Evolutionary conservation across 2,888 invertebrate species (phyloP), one percentile per base, ranked within the genome.

Genomic region (Drosophila cognata): DNA sequence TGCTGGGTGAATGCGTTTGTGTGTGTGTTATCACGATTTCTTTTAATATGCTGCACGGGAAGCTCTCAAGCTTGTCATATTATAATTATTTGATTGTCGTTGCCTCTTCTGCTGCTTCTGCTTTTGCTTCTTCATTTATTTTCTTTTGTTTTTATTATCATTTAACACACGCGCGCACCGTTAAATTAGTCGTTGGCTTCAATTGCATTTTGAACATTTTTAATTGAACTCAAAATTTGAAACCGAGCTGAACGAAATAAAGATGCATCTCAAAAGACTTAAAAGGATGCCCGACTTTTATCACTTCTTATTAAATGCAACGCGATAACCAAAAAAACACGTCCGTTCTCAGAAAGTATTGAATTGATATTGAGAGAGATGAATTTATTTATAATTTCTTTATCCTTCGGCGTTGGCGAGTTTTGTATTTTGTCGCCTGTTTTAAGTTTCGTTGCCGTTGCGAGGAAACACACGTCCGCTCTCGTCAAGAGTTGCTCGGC

Each of bases 11-110:
- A 63, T 79, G 59, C 71, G 70, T 62, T 79, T 46, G 69, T 77
- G 38, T 74, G 67, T 79, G 65, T 71, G 70, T 69, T 82, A 83
- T 83, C 82, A 84, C 82, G 82, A 77, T 80, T 82, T 82, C 64
- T 72, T 74, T 46, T 46, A 46, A 46, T 79, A 71, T 72, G 72
- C 70, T 77, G 65, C 79, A 74, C 78, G 79, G 75, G 68, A 79
- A 79, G 64, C 74, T 75, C 79, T 79, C 58, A 52, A 67, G 71
- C 72, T 74, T 78, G 74, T 78, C 74, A 69, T 70, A 65, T 71
- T 69, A 63, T 79, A 72, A 79, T 79, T 79, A 62, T 68, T 60
- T 71, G 68, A 75, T 79, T 79, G 71, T 79, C 77, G 56, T 78
- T 58, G 56, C 31, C 36, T 71, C 11, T 29, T 29, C 18, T 28